A percentile compares a stretch with the other conserved stretches of the same genome.
Conservation (phyloP, 1,140 invertebrate species). For the Drosophila suzukii region DNA sequence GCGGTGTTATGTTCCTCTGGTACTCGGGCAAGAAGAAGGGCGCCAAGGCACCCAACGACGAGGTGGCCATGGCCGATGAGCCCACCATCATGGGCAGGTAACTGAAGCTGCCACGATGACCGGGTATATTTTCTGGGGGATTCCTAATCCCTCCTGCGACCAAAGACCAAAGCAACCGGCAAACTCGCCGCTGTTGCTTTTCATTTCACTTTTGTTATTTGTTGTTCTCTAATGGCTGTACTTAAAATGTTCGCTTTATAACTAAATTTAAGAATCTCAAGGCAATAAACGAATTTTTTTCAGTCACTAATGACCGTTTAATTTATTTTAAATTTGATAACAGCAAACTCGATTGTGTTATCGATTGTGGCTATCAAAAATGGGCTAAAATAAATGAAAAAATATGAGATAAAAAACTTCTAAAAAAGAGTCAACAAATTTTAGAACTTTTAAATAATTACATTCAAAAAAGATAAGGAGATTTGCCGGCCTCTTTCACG, state of each 20-base stretch:
- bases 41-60: conserved; percentile 91
- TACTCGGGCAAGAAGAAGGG: conserved; percentile 94
- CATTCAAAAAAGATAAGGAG: background rate
- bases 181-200: conserved; percentile 39
- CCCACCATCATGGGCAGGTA: conserved; percentile 93
- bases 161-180: conserved; percentile 72
- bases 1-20: conserved; percentile 90
- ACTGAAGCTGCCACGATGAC: conserved; percentile 3
- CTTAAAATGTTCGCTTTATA: conserved; percentile 54
- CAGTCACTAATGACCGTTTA: conserved; percentile 13
- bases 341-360: background rate
- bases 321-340: conserved; percentile 7
- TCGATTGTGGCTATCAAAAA: background rate
- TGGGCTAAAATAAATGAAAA: no score
- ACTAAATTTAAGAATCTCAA: conserved; percentile 39
- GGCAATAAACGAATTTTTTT: conserved; percentile 60
- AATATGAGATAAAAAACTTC: background rate
- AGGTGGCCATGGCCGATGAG: conserved; percentile 93
- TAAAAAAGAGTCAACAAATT: background rate
- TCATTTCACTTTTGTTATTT: conserved; percentile 72
- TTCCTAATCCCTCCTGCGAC: conserved; percentile 10
- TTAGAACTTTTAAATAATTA: accelerated
- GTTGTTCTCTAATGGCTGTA: conserved; percentile 69
- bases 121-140: background rate
- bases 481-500: background rate